Conservation (phyloP, 1,140 invertebrate species). For the Pectinophora gossypiella region DNA sequence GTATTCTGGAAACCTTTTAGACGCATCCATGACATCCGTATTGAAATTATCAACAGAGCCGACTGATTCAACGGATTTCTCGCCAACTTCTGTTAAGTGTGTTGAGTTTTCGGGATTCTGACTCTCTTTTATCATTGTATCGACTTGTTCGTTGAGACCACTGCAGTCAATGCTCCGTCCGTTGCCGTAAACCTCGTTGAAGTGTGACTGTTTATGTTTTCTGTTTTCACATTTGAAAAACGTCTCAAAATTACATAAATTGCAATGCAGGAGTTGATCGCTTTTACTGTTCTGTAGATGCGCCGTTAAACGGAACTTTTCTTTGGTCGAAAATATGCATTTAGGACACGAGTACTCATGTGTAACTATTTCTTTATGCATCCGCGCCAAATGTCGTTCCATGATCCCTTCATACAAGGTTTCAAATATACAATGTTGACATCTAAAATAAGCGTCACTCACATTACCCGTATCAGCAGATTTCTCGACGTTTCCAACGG, state of each 20-base stretch:
- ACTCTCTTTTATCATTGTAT: too few relatives aligned
- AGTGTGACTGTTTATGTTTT: constrained; percentile 39
- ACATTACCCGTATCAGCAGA: background rate
- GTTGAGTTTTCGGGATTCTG: too few relatives aligned
- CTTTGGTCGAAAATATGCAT: constrained; percentile 46
- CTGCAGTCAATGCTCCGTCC: too few relatives aligned
- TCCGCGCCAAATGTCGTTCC: constrained; percentile 40
- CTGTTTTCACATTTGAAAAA: constrained; percentile 40
- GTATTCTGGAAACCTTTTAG: too few relatives aligned
- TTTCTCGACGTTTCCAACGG: background rate
- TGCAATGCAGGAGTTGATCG: constrained; percentile 26
- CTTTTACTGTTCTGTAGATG: constrained; percentile 41
- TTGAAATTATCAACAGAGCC: too few relatives aligned
- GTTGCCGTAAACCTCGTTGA: constrained; percentile 25
- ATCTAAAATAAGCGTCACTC: constrained; percentile 8
- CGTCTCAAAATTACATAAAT: constrained; percentile 34
- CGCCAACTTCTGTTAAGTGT: background rate
- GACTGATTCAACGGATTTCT: background rate
- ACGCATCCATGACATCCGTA: too few relatives aligned
- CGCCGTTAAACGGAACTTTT: constrained; percentile 39
- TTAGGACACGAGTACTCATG: constrained; percentile 37
- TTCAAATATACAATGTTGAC: constrained; percentile 47
- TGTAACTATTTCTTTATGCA: constrained; percentile 42
- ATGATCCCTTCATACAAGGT: constrained; percentile 49
- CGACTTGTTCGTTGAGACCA: too few relatives aligned